These are phyloP conservation scores for Ectemnius cavifrons DNA, from an alignment of 2,888 invertebrate species.

Conservation along the genomic window DNA sequence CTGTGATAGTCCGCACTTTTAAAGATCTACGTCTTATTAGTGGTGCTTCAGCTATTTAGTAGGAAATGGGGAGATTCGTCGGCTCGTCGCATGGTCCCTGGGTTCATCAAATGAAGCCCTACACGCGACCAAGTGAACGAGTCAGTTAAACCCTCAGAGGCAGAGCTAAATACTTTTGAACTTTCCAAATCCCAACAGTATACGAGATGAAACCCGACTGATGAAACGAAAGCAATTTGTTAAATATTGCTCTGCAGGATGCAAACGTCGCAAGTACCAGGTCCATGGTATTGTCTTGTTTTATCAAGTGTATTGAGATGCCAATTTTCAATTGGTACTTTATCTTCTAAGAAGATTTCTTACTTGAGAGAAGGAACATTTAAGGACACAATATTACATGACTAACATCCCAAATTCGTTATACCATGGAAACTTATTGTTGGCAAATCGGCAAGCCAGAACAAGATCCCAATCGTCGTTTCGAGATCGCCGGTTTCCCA, in stretches of 20 bases:
- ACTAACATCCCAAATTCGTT: too few species aligned
- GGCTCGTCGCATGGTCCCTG: conserved; percentile 59
- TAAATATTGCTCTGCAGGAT: conserved; percentile 71
- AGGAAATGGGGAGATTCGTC: conserved; percentile 12
- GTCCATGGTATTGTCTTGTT: conserved; percentile 47
- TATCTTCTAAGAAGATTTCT: too few species aligned
- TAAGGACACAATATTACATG: too few species aligned
- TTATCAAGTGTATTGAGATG: conserved; percentile 23
- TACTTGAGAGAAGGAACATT: too few species aligned
- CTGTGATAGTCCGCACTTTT: too few species aligned
- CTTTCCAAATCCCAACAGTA: conserved; percentile 2
- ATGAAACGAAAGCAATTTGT: conserved; percentile 74
- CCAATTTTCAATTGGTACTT: too few species aligned
- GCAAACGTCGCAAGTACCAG: conserved; percentile 58
- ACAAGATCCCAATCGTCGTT: not conserved
- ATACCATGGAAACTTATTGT: too few species aligned
- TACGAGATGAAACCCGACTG: conserved; percentile 27
- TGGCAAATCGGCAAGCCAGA: too few species aligned
- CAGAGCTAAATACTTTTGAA: not conserved
- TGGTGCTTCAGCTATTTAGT: too few species aligned
- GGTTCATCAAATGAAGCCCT: conserved; percentile 69
- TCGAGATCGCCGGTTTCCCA: conserved; percentile 1
- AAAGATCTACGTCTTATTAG: too few species aligned
- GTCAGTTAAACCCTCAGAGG: conserved; percentile 54
- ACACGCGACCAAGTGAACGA: conserved; percentile 43